Evolutionary conservation across 2,888 invertebrate genomes (phyloP).

Genomic region (Acanthosepion lycidas): DNA sequence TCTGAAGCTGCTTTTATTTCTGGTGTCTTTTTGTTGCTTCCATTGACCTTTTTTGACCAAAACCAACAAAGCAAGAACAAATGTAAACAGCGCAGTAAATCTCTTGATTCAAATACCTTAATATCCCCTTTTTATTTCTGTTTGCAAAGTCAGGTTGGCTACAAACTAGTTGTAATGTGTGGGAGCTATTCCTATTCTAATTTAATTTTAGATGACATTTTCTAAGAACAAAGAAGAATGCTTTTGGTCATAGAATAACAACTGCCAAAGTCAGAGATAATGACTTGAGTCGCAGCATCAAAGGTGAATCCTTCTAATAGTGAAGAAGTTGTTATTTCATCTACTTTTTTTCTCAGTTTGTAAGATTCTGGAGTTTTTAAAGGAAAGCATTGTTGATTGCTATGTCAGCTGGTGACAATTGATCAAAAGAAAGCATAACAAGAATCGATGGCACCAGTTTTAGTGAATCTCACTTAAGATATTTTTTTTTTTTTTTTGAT

Average conservation of each 20-base stretch:
- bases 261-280: not conserved
- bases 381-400: not conserved
- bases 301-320: not conserved
- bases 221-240: not conserved
- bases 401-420: not conserved
- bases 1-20: too few relatives aligned
- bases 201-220: too few relatives aligned
- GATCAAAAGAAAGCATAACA: slow-evolving; percentile 9
- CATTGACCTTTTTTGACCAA: too few relatives aligned
- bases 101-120: too few relatives aligned
- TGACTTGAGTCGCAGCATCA: not conserved
- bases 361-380: not conserved
- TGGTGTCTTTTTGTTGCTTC: too few relatives aligned
- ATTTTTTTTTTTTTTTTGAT: not conserved
- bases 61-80: too few relatives aligned
- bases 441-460: not conserved
- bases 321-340: not conserved
- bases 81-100: too few relatives aligned
- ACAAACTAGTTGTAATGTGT: too few relatives aligned
- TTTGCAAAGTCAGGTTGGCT: too few relatives aligned
- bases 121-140: too few relatives aligned
- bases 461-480: not conserved
- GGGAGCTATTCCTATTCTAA: too few relatives aligned
- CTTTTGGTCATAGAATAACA: not conserved
- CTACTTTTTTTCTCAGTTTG: not conserved